A percentile compares a stretch with the other conserved stretches of the same genome.
Evolutionary conservation across 2,888 invertebrate genomes (phyloP).

Genomic region (Archips xylosteana): DNA sequence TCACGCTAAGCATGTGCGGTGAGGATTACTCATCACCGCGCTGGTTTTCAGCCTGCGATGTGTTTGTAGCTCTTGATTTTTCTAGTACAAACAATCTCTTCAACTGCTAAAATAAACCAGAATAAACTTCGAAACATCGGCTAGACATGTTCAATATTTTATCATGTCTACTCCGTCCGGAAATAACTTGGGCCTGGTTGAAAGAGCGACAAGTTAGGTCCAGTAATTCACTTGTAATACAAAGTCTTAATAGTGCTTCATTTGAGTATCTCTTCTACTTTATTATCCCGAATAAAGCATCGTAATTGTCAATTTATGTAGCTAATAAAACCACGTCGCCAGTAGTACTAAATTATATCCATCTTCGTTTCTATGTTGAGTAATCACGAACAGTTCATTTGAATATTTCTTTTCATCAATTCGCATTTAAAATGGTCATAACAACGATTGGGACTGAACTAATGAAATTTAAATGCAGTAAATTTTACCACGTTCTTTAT

Average conservation of each 20-base stretch:
- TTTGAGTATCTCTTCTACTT: too few species aligned
- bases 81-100: neutral
- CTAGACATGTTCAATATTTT: conserved; percentile 18
- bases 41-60: too few species aligned
- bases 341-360: neutral
- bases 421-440: conserved; percentile 48
- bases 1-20: too few species aligned
- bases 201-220: neutral
- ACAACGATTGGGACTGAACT: conserved; percentile 48
- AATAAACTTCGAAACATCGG: neutral
- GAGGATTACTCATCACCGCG: too few species aligned
- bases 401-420: conserved; percentile 52
- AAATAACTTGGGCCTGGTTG: conserved; percentile 8
- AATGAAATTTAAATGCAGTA: conserved; percentile 55
- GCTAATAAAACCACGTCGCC: too few species aligned
- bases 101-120: neutral
- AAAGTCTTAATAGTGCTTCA: too few species aligned
- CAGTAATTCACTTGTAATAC: neutral
- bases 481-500: conserved; percentile 39
- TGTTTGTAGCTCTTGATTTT: too few species aligned
- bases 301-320: too few species aligned
- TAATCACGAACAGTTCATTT: conserved; percentile 46
- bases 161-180: conserved; percentile 17
- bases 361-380: conserved; percentile 32
- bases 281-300: too few species aligned